phyloP scores from a whole-genome alignment of 2,113 vertebrate genomes.

The Caretta caretta region DNA sequence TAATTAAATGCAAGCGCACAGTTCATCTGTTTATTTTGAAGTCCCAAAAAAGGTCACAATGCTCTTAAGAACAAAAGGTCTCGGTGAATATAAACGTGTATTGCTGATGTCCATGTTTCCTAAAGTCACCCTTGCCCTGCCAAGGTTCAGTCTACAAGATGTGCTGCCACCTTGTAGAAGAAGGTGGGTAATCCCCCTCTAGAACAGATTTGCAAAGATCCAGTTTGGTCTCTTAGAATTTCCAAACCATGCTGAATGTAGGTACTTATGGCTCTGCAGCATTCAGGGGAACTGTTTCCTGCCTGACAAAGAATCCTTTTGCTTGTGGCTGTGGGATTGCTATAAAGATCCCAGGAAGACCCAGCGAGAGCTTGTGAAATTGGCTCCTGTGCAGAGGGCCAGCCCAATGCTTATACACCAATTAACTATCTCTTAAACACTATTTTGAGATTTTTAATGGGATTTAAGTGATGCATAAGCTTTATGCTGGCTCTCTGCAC shows the following conservation, averaged over 20 bases:
- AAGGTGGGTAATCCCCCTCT: background rate
- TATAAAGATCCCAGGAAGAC: background rate
- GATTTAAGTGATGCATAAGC: constrained; percentile 15
- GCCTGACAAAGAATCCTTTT: background rate
- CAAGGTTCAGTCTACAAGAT: background rate
- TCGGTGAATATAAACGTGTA: background rate
- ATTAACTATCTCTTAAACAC: background rate
- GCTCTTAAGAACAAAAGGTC: background rate
- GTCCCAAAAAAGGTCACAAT: no score
- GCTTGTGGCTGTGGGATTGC: background rate
- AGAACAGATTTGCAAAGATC: background rate
- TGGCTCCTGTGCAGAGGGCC: background rate
- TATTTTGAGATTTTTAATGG: constrained; percentile 10
- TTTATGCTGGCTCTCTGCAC: constrained; percentile 30
- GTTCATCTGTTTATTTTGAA: no score
- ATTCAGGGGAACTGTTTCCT: background rate
- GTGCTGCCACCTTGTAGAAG: constrained; percentile 10
- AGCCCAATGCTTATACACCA: background rate
- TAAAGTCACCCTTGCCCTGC: background rate
- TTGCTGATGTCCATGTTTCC: background rate
- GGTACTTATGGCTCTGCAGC: background rate
- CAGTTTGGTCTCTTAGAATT: background rate
- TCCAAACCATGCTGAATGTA: background rate
- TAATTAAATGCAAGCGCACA: no score
- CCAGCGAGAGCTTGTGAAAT: background rate